Evolutionary conservation across 2,113 vertebrate species (phyloP).

Genomic region (Ariopsis seemanni): DNA sequence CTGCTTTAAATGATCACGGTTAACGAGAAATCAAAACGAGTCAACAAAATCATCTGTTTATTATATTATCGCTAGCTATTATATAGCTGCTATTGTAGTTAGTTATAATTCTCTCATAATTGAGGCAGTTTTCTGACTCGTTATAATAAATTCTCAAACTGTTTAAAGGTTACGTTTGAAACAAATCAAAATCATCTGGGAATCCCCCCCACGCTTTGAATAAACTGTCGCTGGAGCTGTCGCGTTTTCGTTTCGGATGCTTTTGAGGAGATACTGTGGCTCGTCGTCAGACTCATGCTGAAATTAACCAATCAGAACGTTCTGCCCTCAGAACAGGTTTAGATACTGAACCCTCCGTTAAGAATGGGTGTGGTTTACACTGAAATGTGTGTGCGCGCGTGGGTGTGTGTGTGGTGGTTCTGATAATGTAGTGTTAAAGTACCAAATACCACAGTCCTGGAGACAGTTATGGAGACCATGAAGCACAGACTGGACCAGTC

Average conservation of each 20-base stretch:
- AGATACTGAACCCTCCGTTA: neutral
- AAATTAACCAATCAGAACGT: neutral
- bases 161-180: neutral
- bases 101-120: neutral
- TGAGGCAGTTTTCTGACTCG: neutral
- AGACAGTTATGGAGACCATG: neutral
- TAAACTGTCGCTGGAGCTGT: neutral
- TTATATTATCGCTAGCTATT: neutral
- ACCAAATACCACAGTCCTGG: slow-evolving; percentile 12
- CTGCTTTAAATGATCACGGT: neutral
- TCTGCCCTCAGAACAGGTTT: neutral
- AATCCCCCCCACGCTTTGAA: neutral
- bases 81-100: neutral
- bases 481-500: neutral
- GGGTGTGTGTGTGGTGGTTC: neutral
- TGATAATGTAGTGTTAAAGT: slow-evolving; percentile 34
- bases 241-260: neutral
- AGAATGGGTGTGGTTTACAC: neutral
- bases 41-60: neutral
- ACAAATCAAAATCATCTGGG: neutral
- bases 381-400: neutral
- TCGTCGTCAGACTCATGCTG: neutral
- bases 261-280: neutral
- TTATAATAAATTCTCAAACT: neutral
- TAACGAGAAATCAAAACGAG: neutral